Base-by-base conservation (phyloP, 2,113 vertebrate species). In the Antigone vipio region DNA sequence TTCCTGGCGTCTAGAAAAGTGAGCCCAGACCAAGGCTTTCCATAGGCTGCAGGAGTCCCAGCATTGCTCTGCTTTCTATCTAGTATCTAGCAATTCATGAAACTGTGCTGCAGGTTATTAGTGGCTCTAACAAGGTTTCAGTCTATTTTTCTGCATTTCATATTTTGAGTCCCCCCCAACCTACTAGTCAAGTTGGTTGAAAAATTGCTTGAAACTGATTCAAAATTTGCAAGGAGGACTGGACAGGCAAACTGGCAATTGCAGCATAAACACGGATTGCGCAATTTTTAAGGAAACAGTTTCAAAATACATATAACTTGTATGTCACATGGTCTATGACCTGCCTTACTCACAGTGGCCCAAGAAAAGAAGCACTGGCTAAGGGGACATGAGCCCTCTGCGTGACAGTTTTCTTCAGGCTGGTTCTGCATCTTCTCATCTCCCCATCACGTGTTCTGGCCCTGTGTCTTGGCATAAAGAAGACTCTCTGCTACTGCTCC, bases 341-440 rank as follows among this genome's bases (percentile, higher is more conserved):
- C 21, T 64, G 13, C 12, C 38, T 59, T 59, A 12, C 29, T 44
- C 6, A 3, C 5, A 45, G 24, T 0, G 1, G 22, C 11, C 19
- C 26, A 60, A 50, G 62, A 64, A 9, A 40, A 34, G 53, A 40
- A 78, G 32, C 22, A 15, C 19, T 81, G 52, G 22, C 34, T n/a
- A 47, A 38, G 38, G 38, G 42, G 10, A 19, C 11, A 9, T 0
- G 0, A 38, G 22, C 27, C 12, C 13, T 40, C 58, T 44, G 3
- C 22, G 35, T 9, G 40, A 45, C 5, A 5, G 5, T 40, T 72
- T 59, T 72, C n/a, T 63, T 75, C 12, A 38, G 42, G 11, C 2
- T 12, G 21, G 10, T 47, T 85, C 35, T 85, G 26, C 27, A 88
- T 58, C 19, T 72, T 88, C 44, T 64, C 5, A 20, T 30, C 4